A percentile compares a stretch with the other conserved stretches of the same genome.
Conservation (phyloP, 2,113 vertebrate genomes). For the Pluvianellus socialis region DNA sequence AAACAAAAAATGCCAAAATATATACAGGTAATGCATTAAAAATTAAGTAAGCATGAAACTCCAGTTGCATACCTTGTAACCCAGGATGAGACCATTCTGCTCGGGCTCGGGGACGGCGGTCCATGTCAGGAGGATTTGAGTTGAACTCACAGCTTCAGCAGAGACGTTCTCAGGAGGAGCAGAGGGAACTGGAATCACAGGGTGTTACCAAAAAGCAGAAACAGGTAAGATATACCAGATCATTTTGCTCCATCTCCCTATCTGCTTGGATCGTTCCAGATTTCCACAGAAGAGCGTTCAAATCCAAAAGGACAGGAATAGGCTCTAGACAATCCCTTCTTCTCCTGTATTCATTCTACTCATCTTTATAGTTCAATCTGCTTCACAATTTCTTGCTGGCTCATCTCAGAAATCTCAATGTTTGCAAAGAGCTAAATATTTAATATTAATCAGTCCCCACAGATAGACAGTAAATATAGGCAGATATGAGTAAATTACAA, state of each 20-base stretch:
- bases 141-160: constrained; percentile 90
- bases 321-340: neutral
- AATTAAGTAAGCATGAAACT: neutral
- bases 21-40: neutral
- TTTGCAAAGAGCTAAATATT: neutral
- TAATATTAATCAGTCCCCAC: neutral
- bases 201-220: neutral
- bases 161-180: constrained; percentile 88
- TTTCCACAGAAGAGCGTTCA: neutral
- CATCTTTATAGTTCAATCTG: neutral
- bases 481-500: neutral
- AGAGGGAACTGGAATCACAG: constrained; percentile 82
- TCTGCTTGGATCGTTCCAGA: neutral
- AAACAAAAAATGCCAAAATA: neutral
- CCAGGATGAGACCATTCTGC: constrained; percentile 90
- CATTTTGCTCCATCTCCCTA: neutral
- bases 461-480: neutral
- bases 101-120: constrained; percentile 80
- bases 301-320: neutral
- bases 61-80: constrained; percentile 84
- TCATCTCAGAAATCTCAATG: neutral
- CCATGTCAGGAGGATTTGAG: constrained; percentile 91
- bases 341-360: neutral
- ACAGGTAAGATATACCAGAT: neutral
- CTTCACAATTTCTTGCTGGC: neutral